Conservation (phyloP, 2,888 invertebrate genomes). For the Ariolimax columbianus region DNA sequence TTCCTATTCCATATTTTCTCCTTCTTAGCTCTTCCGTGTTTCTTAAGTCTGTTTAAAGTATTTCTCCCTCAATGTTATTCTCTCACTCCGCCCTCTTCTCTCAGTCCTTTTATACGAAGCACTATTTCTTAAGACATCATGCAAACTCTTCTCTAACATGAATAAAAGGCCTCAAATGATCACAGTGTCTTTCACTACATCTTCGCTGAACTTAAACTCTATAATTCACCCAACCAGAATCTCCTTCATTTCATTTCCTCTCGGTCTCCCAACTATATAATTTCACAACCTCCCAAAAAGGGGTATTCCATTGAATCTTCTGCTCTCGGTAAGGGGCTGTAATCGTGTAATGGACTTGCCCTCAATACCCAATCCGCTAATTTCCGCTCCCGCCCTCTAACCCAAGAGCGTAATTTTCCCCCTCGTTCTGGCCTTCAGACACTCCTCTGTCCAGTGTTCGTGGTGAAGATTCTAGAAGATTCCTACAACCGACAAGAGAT, state of each 20-base stretch:
- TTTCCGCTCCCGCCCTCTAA: slow-evolving; percentile 9
- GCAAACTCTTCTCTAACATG: background rate
- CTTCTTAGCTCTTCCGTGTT: background rate
- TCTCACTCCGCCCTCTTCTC: background rate
- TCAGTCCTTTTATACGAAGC: background rate
- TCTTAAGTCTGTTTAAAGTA: background rate
- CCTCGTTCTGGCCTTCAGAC: slow-evolving; percentile 11
- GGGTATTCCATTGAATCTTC: background rate
- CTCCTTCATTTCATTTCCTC: background rate
- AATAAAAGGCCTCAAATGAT: slow-evolving; percentile 11
- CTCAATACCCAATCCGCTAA: slow-evolving; percentile 15
- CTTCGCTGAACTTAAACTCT: slow-evolving; percentile 30
- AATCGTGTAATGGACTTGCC: slow-evolving; percentile 14
- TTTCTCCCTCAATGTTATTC: background rate
- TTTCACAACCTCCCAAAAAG: slow-evolving; percentile 4
- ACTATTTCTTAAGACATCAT: background rate
- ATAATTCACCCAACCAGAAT: slow-evolving; percentile 3
- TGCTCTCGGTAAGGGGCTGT: slow-evolving; percentile 4
- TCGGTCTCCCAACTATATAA: background rate
- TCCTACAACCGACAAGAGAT: background rate
- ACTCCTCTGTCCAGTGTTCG: background rate
- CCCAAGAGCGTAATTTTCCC: slow-evolving; percentile 15
- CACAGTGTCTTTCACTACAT: background rate
- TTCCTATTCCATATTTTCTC: background rate
- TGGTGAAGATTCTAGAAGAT: background rate